phyloP scores from a whole-genome alignment of 2,888 invertebrate genomes.

The Galeopsomyia nigrocyanea region DNA sequence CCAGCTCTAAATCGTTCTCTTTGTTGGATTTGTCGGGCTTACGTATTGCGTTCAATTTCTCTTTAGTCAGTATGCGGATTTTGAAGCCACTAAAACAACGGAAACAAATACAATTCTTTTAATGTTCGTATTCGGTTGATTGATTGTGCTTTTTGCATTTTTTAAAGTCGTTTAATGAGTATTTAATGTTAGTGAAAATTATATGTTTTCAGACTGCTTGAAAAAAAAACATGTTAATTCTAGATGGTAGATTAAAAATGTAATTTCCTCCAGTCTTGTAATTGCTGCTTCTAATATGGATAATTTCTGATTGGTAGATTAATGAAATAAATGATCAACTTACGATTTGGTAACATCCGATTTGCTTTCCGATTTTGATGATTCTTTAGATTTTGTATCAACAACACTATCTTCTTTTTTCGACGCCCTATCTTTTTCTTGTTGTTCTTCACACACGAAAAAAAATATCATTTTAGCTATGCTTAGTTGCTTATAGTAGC shows the following conservation, averaged over 20 bases:
- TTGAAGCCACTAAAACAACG: constrained; percentile 60
- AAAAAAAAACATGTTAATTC: constrained; percentile 5
- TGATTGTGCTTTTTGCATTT: background rate
- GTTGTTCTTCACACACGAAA: constrained; percentile 45
- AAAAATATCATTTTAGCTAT: constrained; percentile 12
- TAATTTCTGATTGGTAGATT: background rate
- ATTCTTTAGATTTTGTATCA: constrained; percentile 19
- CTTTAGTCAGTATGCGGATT: constrained; percentile 65
- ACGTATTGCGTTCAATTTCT: constrained; percentile 59
- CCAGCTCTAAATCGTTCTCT: constrained; percentile 53
- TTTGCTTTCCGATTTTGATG: constrained; percentile 45
- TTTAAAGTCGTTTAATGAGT: background rate
- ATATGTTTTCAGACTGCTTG: background rate
- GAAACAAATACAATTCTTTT: background rate
- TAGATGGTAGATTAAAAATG: too few species aligned
- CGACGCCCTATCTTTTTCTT: constrained; percentile 43
- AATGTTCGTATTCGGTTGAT: background rate
- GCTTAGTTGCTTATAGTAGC: background rate
- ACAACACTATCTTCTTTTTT: constrained; percentile 36
- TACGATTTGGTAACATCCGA: constrained; percentile 51
- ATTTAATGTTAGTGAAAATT: background rate
- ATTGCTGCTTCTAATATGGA: background rate
- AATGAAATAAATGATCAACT: constrained; percentile 45
- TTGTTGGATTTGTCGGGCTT: constrained; percentile 55
- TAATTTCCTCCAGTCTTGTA: background rate